Percentiles rank a stretch among this genome's conserved stretches.
These are phyloP conservation scores for Oxycera nigricornis DNA, from an alignment of 2,888 invertebrate genomes.

Conservation along the genomic window DNA sequence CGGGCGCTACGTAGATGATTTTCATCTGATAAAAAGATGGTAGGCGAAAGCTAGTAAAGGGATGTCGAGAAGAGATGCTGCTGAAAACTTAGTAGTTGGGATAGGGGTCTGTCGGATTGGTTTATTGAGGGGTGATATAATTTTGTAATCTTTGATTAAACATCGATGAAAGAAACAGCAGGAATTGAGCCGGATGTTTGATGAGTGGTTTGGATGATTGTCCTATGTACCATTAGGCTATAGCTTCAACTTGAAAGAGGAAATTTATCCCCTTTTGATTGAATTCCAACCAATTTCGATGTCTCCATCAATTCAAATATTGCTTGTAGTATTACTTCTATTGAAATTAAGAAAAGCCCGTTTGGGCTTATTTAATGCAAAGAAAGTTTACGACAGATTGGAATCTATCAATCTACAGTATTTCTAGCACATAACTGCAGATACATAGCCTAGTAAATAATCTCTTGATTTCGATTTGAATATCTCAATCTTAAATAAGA, in stretches of 20 bases:
- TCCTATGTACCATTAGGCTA: too few relatives aligned
- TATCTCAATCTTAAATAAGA: conserved; percentile 23
- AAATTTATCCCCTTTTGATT: not conserved
- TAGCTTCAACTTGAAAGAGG: not conserved
- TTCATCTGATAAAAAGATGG: not conserved
- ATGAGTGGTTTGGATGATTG: too few relatives aligned
- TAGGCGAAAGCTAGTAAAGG: not conserved
- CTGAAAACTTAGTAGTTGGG: not conserved
- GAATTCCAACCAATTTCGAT: not conserved
- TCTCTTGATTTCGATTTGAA: conserved; percentile 24
- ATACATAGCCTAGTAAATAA: too few relatives aligned
- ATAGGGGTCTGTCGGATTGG: conserved; percentile 25
- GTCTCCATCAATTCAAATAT: not conserved
- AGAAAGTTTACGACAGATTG: too few relatives aligned
- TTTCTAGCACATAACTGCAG: too few relatives aligned
- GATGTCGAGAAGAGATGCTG: not conserved
- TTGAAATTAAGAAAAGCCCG: too few relatives aligned
- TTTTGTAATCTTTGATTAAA: conserved; percentile 48
- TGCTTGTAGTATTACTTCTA: too few relatives aligned
- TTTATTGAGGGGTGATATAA: conserved; percentile 45
- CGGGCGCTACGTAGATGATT: not conserved
- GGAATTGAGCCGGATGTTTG: not conserved
- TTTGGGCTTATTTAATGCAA: too few relatives aligned
- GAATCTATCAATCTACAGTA: too few relatives aligned
- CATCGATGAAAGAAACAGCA: conserved; percentile 31